Evolutionary conservation across 2,113 vertebrate genomes (phyloP), one percentile per base, ranked within the genome.

Genomic region (Quiscalus mexicanus): DNA sequence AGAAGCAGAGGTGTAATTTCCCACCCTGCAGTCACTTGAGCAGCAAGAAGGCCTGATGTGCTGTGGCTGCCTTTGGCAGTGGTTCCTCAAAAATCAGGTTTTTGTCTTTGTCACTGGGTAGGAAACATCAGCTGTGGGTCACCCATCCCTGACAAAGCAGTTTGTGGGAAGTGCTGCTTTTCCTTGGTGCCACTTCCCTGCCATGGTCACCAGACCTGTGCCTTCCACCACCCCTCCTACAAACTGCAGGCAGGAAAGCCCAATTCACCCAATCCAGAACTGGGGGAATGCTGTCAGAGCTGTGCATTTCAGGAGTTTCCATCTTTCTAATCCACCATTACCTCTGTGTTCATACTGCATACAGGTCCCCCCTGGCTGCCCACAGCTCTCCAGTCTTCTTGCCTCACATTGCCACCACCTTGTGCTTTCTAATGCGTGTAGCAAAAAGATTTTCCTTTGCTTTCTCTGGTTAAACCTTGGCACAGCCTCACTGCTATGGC

Each of bases 321-420:
- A 41, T 27, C 76, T 44, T 64, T 47, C 65, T 59, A 23, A 45
- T 31, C 31, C 49, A 45, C 31, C 41, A 2, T 9, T 64, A 70
- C 21, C n/a, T 84, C 83, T 1, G 0, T 56, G 33, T 41, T 84
- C 17, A 3, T 13, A 28, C 24, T 15, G 33, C 55, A 65, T 41
- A 37, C 55, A 56, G 67, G 11, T 17, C 28, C 24, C 11, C 22
- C 22, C 42, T 52, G 41, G 30, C 79, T 70, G 56, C 69, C 55
- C 11, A 3, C 0, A 1, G 31, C 67, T 53, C 62, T 82, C 31
- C 15, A 4, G 13, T 2, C 4, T 23, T 21, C 12, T 0, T 27
- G 15, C 7, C 62, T 20, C 31, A 22, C 2, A 0, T 9, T 6
- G 21, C 30, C 58, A 67, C 44, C 64, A 55, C 27, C 45, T 63